These are phyloP conservation scores for Biston betularia DNA, from an alignment of 2,888 invertebrate genomes.

Conservation along the genomic window DNA sequence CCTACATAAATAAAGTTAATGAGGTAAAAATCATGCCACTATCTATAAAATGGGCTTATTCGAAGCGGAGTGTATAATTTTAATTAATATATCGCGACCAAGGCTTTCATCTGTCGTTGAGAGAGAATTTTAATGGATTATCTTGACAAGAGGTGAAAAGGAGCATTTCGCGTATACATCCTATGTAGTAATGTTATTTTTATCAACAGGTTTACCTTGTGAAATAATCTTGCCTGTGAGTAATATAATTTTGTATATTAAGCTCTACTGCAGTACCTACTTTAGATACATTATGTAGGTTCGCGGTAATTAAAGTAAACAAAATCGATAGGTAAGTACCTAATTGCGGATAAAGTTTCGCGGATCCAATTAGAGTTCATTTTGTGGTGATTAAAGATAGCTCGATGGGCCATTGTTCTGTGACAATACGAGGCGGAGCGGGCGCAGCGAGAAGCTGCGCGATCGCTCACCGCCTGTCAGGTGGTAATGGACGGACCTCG, in stretches of 20 bases:
- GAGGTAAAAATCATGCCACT: constrained; percentile 71
- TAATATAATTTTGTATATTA: not conserved
- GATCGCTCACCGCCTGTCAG: constrained; percentile 82
- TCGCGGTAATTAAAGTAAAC: constrained; percentile 56
- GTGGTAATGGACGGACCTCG: constrained; percentile 73
- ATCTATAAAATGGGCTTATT: constrained; percentile 27
- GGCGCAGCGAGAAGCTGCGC: constrained; percentile 68
- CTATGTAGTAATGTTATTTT: not conserved
- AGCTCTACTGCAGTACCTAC: constrained; percentile 46
- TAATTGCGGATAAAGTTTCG: constrained; percentile 59
- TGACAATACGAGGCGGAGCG: constrained; percentile 66
- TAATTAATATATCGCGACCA: constrained; percentile 35
- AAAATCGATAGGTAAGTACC: constrained; percentile 49
- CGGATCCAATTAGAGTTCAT: constrained; percentile 82
- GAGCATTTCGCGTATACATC: not conserved
- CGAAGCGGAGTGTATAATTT: constrained; percentile 31
- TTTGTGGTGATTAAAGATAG: constrained; percentile 82
- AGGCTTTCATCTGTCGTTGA: constrained; percentile 27
- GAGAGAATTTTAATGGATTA: constrained; percentile 13
- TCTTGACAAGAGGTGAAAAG: constrained; percentile 26
- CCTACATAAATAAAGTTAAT: constrained; percentile 78
- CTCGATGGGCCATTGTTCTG: constrained; percentile 76
- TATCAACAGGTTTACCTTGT: not conserved
- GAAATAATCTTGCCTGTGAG: not conserved
- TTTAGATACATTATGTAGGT: constrained; percentile 14